These are phyloP conservation scores for Acomys russatus DNA, from an alignment of 2,797 vertebrate genomes.

Conservation along the genomic window DNA sequence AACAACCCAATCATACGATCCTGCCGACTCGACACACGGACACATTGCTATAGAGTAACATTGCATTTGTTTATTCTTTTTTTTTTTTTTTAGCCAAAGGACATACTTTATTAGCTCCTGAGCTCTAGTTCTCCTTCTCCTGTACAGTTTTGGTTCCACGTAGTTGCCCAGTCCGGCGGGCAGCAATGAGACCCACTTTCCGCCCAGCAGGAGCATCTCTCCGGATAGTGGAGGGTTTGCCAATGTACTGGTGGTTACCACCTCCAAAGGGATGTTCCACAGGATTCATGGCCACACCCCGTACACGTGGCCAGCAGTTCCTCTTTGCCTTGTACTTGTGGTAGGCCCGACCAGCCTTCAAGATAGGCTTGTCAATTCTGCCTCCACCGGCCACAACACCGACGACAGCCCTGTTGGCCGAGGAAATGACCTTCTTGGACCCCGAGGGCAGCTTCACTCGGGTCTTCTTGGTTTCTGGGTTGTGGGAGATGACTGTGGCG, in stretches of 20 bases:
- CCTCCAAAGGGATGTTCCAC: conserved; percentile 99
- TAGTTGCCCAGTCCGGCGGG: conserved; percentile 97
- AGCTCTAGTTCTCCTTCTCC: conserved; percentile 96
- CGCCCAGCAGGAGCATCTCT: conserved; percentile 98
- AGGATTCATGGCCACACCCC: conserved; percentile 99
- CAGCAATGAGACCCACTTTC: conserved; percentile 99
- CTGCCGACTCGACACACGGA: not conserved
- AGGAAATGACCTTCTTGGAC: conserved; percentile 97
- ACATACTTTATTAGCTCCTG: conserved; percentile 76
- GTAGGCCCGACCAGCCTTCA: conserved; percentile 99
- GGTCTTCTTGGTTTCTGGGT: conserved; percentile 98
- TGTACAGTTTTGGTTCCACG: conserved; percentile 99
- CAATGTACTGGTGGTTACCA: conserved; percentile 99
- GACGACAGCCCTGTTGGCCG: conserved; percentile 97
- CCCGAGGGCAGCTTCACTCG: conserved; percentile 98
- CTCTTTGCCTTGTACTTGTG: conserved; percentile 99
- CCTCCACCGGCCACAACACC: conserved; percentile 99
- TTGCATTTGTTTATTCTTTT: too few relatives aligned
- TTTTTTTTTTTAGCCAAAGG: not conserved
- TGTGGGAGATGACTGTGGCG: conserved; percentile 98
- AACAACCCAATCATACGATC: not conserved
- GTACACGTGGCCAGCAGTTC: conserved; percentile 99
- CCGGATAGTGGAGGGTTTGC: conserved; percentile 98
- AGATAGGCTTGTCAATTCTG: conserved; percentile 99
- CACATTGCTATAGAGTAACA: not conserved